These are phyloP conservation scores for Opisthocomus hoazin DNA, from an alignment of 2,113 vertebrate genomes.

Conservation along the genomic window DNA sequence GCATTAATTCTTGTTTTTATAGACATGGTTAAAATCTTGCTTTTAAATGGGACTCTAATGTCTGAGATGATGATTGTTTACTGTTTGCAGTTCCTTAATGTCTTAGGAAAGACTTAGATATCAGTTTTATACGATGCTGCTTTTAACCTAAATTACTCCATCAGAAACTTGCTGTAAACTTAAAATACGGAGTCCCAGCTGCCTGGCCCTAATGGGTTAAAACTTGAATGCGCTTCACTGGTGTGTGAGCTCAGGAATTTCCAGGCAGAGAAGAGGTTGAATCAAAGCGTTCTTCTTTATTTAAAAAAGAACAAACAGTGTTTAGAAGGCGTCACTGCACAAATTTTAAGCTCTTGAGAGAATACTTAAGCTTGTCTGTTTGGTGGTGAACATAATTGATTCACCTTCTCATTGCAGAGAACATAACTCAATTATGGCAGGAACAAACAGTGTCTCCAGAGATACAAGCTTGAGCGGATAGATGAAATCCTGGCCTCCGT, in stretches of 20 bases:
- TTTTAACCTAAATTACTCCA: background rate
- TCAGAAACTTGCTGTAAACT: background rate
- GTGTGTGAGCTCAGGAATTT: slow-evolving; percentile 8
- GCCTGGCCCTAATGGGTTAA: background rate
- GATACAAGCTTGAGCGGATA: slow-evolving; percentile 39
- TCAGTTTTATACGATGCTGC: background rate
- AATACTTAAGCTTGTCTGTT: slow-evolving; percentile 47
- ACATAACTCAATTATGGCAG: slow-evolving; percentile 61
- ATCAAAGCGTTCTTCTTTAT: background rate
- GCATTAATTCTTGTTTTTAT: background rate
- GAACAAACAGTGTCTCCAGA: slow-evolving; percentile 59
- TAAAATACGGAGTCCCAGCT: background rate
- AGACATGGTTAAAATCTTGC: background rate
- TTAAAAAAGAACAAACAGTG: background rate
- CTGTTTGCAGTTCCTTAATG: background rate
- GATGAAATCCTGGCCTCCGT: slow-evolving; percentile 30
- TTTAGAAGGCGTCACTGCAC: background rate
- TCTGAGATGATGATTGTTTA: background rate
- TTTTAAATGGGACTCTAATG: background rate
- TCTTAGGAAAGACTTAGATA: background rate
- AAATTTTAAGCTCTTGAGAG: slow-evolving; percentile 26
- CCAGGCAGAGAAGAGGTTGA: background rate
- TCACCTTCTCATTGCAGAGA: slow-evolving; percentile 63
- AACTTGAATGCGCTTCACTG: background rate
- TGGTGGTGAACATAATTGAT: slow-evolving; percentile 64